Percentiles rank a stretch among this genome's conserved stretches.
These are phyloP conservation scores for Macrosteles quadrilineatus DNA, from an alignment of 1,140 invertebrate species.

Conservation along the genomic window DNA sequence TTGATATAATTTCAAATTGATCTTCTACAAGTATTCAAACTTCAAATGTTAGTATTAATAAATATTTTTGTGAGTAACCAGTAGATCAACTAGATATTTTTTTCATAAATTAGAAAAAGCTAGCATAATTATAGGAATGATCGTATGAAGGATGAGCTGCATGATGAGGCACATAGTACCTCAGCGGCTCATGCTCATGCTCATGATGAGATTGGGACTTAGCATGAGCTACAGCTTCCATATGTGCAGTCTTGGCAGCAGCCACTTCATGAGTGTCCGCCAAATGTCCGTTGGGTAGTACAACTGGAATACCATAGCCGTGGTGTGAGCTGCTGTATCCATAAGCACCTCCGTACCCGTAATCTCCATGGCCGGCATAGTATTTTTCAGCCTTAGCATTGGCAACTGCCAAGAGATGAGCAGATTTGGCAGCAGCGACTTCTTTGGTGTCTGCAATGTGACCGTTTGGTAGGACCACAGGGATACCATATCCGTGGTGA, in stretches of 20 bases:
- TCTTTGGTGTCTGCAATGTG: conserved; percentile 37
- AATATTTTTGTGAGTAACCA: too few relatives aligned
- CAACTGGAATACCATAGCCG: conserved; percentile 6
- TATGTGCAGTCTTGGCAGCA: conserved; percentile 40
- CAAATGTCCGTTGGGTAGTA: conserved; percentile 22
- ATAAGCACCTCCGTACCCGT: conserved; percentile 5
- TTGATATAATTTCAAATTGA: too few relatives aligned
- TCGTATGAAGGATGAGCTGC: too few relatives aligned
- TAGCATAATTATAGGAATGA: too few relatives aligned
- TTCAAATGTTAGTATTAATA: too few relatives aligned
- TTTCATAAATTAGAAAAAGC: too few relatives aligned
- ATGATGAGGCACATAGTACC: background rate
- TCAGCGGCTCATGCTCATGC: background rate
- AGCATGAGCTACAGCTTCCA: conserved; percentile 29
- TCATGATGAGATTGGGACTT: conserved; percentile 17
- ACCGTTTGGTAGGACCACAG: conserved; percentile 17
- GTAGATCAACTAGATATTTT: too few relatives aligned
- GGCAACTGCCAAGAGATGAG: conserved; percentile 32
- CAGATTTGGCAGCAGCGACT: conserved; percentile 42
- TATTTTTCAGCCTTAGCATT: conserved; percentile 32
- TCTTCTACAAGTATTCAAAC: too few relatives aligned
- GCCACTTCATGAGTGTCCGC: conserved; percentile 39
- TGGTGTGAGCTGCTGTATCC: background rate
- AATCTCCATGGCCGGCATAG: conserved; percentile 21
- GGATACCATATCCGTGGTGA: conserved; percentile 32